Conservation (phyloP, 2,888 invertebrate genomes). For the Idaea straminata region DNA sequence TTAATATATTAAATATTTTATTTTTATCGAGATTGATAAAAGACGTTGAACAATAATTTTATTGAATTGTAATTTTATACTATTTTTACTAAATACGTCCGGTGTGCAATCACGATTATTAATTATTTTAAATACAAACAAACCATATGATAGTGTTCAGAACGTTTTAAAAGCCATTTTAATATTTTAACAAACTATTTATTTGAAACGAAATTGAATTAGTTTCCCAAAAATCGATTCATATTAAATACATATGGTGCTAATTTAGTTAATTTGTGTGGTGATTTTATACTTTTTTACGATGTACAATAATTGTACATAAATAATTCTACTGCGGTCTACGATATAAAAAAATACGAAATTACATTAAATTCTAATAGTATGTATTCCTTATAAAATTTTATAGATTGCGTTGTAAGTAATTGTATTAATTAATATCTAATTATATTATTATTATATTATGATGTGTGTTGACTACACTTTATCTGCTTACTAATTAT, state of each 20-base stretch:
- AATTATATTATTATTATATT: not conserved
- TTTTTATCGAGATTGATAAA: too few species aligned
- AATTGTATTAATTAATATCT: not conserved
- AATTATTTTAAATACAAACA: too few species aligned
- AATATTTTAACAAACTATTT: conserved; percentile 31
- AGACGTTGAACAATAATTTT: too few species aligned
- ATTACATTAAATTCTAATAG: not conserved
- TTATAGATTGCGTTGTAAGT: not conserved
- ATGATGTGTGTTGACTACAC: not conserved
- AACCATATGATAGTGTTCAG: too few species aligned
- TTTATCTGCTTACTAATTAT: not conserved
- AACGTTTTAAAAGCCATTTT: too few species aligned
- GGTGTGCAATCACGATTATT: too few species aligned
- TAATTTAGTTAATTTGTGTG: conserved; percentile 15
- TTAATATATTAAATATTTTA: too few species aligned
- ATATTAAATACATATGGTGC: too few species aligned
- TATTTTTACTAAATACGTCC: too few species aligned
- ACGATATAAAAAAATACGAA: not conserved
- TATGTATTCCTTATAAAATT: not conserved
- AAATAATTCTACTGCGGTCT: conserved; percentile 7
- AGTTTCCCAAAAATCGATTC: too few species aligned
- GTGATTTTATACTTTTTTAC: conserved; percentile 6
- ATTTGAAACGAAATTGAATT: conserved; percentile 20
- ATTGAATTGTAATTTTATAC: too few species aligned
- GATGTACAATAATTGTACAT: conserved; percentile 12